Base-by-base conservation (phyloP, 2,797 vertebrate species). In the Pantherophis alleghaniensis region DNA sequence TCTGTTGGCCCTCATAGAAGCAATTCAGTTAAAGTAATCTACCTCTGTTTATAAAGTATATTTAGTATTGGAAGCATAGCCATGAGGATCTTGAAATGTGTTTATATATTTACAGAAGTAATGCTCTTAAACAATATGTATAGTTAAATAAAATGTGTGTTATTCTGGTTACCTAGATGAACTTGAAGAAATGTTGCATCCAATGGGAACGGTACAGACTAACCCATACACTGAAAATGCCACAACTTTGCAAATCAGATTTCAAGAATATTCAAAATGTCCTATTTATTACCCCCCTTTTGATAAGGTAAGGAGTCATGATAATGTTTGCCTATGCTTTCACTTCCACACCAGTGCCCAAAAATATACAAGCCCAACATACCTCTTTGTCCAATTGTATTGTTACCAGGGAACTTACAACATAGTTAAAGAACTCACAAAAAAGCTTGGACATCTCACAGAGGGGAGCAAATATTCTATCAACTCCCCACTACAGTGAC, bases 141-240 rank as follows among this genome's bases (percentile, higher is more conserved):
- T 94, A 7, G 16, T 91, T 86, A 92, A 94, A 93, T 47, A 59
- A 90, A 93, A 96, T 92, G 83, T 57, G 59, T 94, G 6, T 83
- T 83, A 83, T 97, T 98, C 56, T 93, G 63, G 14, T 88, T 93
- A 28, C 7, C 93, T 97, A 99, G 99, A 99, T 98, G 99, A 99
- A 98, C 98, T 99, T 98, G 99, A 99, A 98, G 99, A 99, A 98
- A 99, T 99, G 99, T 97, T 99, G 97, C 99, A 99, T 96, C 99
- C 99, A 91, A 99, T 99, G 96, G 99, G 99, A 96, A 99, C 99
- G 0, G 98, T 99, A 96, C 99, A 99, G 95, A 99, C 98, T 95
- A 99, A 99, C 97, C 99, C 99, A 3, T 99, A 99, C 96, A 98
- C 98, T 59, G 99, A 99, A 97, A 99, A 99, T 92, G 98, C 99